Percentiles rank a stretch among this genome's conserved stretches.
Conservation (phyloP, 1,140 invertebrate genomes). For the Trichoplusia ni region DNA sequence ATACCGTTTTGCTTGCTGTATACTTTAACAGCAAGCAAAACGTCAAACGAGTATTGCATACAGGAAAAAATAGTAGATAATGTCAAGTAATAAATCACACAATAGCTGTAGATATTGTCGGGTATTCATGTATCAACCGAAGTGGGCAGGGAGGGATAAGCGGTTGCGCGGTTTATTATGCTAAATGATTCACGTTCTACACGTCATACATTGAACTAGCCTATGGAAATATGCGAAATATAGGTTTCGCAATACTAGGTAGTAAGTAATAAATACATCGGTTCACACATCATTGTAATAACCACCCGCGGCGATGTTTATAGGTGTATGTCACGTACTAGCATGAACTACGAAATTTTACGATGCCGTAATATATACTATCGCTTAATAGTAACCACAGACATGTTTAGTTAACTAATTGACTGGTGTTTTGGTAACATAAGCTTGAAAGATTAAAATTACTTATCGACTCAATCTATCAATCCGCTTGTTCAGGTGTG, state of each 20-base stretch:
- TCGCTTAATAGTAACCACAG: not conserved
- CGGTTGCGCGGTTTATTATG: not conserved
- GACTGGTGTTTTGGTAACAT: not conserved
- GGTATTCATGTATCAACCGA: not conserved
- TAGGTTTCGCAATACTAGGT: slow-evolving; percentile 1
- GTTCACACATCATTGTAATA: slow-evolving; percentile 20
- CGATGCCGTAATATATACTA: not conserved
- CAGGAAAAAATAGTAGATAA: too few relatives aligned
- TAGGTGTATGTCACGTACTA: slow-evolving; percentile 20
- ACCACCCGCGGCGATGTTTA: slow-evolving; percentile 10
- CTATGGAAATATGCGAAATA: slow-evolving; percentile 4
- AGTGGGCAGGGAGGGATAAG: not conserved
- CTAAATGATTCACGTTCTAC: not conserved
- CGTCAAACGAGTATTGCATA: too few relatives aligned
- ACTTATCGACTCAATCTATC: not conserved
- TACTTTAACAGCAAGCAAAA: too few relatives aligned
- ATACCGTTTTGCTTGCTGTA: too few relatives aligned
- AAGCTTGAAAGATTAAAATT: not conserved
- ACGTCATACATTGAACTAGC: not conserved
- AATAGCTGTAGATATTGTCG: too few relatives aligned
- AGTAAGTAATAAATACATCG: slow-evolving; percentile 12
- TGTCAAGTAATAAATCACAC: too few relatives aligned
- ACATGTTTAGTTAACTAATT: slow-evolving; percentile 15
- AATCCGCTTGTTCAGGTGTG: not conserved
- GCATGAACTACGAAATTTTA: slow-evolving; percentile 15